Conservation (phyloP, 2,888 invertebrate species). For the Leptura quadrifasciata region DNA sequence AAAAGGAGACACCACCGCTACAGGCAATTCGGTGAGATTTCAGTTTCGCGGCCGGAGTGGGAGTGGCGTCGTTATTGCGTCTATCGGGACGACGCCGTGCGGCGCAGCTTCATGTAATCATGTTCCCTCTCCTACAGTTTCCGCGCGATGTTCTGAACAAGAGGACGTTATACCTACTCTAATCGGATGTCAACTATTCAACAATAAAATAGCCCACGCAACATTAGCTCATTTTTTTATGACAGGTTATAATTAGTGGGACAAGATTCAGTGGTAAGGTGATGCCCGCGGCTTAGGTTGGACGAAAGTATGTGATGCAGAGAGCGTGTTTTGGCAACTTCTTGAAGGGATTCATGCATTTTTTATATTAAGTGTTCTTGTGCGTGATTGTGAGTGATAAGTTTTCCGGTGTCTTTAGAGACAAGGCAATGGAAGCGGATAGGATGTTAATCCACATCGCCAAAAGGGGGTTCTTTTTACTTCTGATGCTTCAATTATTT, state of each 20-base stretch:
- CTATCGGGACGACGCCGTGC: conserved; percentile 61
- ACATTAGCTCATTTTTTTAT: conserved; percentile 20
- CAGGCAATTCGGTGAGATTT: conserved; percentile 65
- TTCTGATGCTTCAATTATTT: conserved; percentile 18
- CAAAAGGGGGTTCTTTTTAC: background rate
- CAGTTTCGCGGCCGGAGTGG: conserved; percentile 68
- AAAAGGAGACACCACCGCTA: conserved; percentile 60
- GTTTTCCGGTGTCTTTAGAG: conserved; percentile 3
- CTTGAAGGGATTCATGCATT: background rate
- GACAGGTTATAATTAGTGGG: background rate
- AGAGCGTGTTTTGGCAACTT: conserved; percentile 12
- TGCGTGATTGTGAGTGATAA: conserved; percentile 37
- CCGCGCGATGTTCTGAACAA: conserved; percentile 69
- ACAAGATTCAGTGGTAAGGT: background rate
- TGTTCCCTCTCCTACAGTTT: conserved; percentile 70
- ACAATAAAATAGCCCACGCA: conserved; percentile 36
- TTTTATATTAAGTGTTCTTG: conserved; percentile 23
- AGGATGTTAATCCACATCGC: conserved; percentile 11
- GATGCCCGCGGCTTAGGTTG: background rate
- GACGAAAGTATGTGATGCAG: background rate
- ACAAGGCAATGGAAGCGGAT: background rate
- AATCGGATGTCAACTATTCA: conserved; percentile 50
- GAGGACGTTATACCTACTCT: conserved; percentile 64
- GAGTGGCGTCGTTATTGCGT: conserved; percentile 70
- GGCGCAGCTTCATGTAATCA: conserved; percentile 69